phyloP scores from a whole-genome alignment of 2,113 vertebrate genomes.

The Tetrax tetrax region DNA sequence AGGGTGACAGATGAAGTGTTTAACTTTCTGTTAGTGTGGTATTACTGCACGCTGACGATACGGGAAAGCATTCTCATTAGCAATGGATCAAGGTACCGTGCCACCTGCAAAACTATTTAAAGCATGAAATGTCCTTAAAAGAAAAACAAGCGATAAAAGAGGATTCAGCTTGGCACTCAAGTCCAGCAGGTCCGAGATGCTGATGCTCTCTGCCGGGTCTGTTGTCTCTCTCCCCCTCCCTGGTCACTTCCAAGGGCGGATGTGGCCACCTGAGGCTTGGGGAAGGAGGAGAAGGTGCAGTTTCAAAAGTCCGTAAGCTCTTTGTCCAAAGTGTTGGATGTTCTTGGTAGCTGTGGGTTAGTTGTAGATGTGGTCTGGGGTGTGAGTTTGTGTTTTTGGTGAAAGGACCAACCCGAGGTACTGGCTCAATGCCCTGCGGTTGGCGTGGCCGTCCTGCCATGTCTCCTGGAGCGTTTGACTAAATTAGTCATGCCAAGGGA shows the following conservation, averaged over 20 bases:
- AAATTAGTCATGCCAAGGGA: background rate
- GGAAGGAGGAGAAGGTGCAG: background rate
- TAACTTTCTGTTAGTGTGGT: conserved; percentile 97
- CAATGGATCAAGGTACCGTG: conserved; percentile 91
- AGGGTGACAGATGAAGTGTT: conserved; percentile 98
- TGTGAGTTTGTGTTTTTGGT: background rate
- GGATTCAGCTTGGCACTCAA: background rate
- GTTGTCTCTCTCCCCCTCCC: background rate
- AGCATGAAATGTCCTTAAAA: background rate
- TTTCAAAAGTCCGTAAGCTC: background rate
- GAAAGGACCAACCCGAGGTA: background rate
- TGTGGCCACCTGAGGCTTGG: background rate
- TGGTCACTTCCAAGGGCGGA: background rate
- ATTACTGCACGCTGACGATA: conserved; percentile 96
- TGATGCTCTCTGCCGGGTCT: background rate
- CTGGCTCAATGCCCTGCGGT: too few species aligned
- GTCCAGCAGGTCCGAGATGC: background rate
- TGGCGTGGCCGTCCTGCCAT: background rate
- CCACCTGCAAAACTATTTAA: background rate
- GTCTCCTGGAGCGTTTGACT: background rate
- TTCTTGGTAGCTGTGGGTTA: background rate
- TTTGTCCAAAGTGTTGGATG: background rate
- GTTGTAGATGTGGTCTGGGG: background rate
- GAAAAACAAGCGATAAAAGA: background rate
- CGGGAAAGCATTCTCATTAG: conserved; percentile 95